These are phyloP conservation scores for Euphydryas editha DNA, from an alignment of 2,888 invertebrate species.

Conservation along the genomic window DNA sequence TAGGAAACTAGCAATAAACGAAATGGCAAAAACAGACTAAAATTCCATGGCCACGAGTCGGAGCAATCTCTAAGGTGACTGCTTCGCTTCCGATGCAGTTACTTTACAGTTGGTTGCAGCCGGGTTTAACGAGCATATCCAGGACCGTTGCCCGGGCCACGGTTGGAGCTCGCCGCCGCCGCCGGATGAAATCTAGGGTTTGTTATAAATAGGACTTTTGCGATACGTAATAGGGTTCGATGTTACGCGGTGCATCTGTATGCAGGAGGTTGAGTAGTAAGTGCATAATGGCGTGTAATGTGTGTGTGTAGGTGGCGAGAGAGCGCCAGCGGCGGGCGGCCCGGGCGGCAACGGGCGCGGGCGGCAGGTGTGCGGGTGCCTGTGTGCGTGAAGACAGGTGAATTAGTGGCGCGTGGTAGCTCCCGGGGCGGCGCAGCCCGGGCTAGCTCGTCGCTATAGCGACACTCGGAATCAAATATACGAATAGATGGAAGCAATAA, in stretches of 20 bases:
- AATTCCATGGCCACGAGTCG: conserved; percentile 47
- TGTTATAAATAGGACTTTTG: conserved; percentile 43
- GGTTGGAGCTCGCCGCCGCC: conserved; percentile 44
- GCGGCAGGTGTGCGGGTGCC: conserved; percentile 52
- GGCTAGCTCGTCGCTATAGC: conserved; percentile 69
- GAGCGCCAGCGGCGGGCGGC: conserved; percentile 48
- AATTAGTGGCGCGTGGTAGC: conserved; percentile 61
- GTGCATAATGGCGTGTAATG: conserved; percentile 62
- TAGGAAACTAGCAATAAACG: conserved; percentile 51
- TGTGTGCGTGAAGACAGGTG: conserved; percentile 68
- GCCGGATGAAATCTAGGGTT: conserved; percentile 41
- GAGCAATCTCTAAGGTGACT: conserved; percentile 56
- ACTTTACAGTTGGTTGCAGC: conserved; percentile 54
- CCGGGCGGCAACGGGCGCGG: conserved; percentile 19
- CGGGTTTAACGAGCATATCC: conserved; percentile 61
- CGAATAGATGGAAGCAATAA: conserved; percentile 55
- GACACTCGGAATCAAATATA: conserved; percentile 65
- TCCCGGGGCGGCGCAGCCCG: conserved; percentile 60
- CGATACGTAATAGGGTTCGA: conserved; percentile 54
- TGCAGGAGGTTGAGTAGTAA: conserved; percentile 58
- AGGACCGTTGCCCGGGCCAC: conserved; percentile 57
- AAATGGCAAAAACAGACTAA: conserved; percentile 54
- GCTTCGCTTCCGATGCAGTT: conserved; percentile 61
- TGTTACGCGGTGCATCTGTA: conserved; percentile 47
- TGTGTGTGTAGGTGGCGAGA: conserved; percentile 47